phyloP scores from a whole-genome alignment of 2,797 vertebrate species.

The Enteromius viviparus region DNA sequence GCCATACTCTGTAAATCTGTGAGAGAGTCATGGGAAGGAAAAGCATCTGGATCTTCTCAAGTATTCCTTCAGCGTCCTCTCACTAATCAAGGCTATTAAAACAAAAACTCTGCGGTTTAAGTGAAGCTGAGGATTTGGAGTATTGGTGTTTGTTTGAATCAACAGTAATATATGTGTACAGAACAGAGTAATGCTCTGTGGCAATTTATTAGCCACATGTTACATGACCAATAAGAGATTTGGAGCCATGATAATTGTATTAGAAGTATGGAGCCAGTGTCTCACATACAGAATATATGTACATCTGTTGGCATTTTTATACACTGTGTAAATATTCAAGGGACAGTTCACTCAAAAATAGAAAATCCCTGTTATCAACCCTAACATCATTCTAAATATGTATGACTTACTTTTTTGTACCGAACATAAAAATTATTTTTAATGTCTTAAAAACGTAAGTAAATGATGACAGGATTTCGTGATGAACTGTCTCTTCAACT shows the following conservation, averaged over 20 bases:
- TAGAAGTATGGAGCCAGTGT: conserved; percentile 32
- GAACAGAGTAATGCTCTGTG: conserved; percentile 46
- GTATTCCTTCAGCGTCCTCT: conserved; percentile 44
- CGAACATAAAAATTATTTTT: not conserved
- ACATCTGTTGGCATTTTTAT: conserved; percentile 41
- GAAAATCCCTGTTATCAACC: not conserved
- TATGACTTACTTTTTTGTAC: not conserved
- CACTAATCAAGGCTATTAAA: conserved; percentile 62
- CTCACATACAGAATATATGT: conserved; percentile 32
- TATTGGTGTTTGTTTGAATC: conserved; percentile 43
- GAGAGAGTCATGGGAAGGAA: conserved; percentile 40
- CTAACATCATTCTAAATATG: not conserved
- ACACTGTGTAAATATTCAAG: conserved; percentile 3
- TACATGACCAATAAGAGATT: conserved; percentile 47
- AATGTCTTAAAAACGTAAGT: not conserved
- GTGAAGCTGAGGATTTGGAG: conserved; percentile 33
- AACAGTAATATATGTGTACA: conserved; percentile 43
- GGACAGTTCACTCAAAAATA: not conserved
- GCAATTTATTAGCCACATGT: conserved; percentile 46
- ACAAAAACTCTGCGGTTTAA: conserved; percentile 54
- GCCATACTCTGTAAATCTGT: conserved; percentile 51
- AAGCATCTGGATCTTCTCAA: conserved; percentile 65
- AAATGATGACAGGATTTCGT: not conserved
- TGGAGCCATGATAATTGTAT: conserved; percentile 36
- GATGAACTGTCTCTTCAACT: conserved; percentile 4